Percentiles rank a stretch among this genome's conserved stretches.
phyloP scores from a whole-genome alignment of 2,113 vertebrate species.

The Dascyllus trimaculatus region DNA sequence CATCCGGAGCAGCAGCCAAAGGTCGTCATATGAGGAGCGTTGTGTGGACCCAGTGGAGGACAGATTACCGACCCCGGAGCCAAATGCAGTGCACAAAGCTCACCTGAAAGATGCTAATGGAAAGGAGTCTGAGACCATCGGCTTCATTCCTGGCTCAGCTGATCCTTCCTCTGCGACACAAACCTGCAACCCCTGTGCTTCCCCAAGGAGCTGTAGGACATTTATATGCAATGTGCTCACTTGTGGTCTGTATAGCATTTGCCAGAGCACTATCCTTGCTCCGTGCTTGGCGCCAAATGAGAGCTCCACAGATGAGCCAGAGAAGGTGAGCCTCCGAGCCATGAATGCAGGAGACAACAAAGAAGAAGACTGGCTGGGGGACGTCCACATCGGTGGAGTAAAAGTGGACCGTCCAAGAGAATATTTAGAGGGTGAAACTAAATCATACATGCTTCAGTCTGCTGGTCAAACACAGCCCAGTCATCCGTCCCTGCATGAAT shows the following conservation, averaged over 20 bases:
- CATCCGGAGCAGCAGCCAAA: constrained; percentile 76
- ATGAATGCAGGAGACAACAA: constrained; percentile 46
- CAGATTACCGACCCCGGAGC: constrained; percentile 25
- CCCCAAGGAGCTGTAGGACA: constrained; percentile 75
- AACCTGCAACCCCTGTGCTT: constrained; percentile 83
- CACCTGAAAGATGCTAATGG: constrained; percentile 84
- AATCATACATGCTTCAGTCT: background rate
- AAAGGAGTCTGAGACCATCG: constrained; percentile 85
- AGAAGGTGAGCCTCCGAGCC: constrained; percentile 64
- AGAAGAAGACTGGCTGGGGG: constrained; percentile 87
- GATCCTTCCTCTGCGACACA: constrained; percentile 72
- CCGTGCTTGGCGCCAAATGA: constrained; percentile 79
- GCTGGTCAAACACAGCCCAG: constrained; percentile 53
- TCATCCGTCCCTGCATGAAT: constrained; percentile 82
- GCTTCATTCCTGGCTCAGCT: constrained; percentile 88
- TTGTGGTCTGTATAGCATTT: constrained; percentile 90
- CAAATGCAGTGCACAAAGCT: constrained; percentile 74
- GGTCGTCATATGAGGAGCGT: constrained; percentile 78
- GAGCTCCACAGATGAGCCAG: constrained; percentile 71
- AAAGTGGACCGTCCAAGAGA: constrained; percentile 75
- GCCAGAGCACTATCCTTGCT: constrained; percentile 62
- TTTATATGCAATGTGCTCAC: constrained; percentile 81
- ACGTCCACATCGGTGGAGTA: constrained; percentile 85
- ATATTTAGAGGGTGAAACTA: constrained; percentile 82
- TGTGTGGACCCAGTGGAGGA: constrained; percentile 80